Evolutionary conservation across 2,888 invertebrate genomes (phyloP), one percentile per base, ranked within the genome.

Genomic region (Gymnocheta viridis): DNA sequence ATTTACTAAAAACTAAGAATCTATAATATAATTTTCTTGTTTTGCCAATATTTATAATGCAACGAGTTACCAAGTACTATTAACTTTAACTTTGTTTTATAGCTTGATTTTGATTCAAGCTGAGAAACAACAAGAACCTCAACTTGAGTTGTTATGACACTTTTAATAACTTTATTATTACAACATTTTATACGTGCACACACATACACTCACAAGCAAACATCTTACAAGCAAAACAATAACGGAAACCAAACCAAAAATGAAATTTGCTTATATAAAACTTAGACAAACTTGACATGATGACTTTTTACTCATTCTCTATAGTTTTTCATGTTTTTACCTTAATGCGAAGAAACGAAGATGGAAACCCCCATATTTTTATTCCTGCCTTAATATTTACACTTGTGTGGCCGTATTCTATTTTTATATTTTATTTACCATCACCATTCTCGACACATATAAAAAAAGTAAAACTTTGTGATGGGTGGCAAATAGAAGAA

Each of bases 151-250:
- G 90, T 89, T 90, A 90, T 91, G 90, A 91, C 91, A 91, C 89
- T 90, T 90, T 90, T 89, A 90, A 91, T 90, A 91, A 91, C 89
- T 91, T 91, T 91, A 89, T 91, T 91, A 91, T 90, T 90, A 87
- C 89, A 89, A 81, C 47, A 73, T 69, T 89, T 89, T 88, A 88
- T 87, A 88, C 87, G 87, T 47, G 66, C 35, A 70, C 38, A 35
- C 62, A 77, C 41, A 85, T 72, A 76, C 51, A 79, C 81, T 74
- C 72, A 85, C 32, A 44, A 9, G 4, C 67, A 69, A 49, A 62
- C 62, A 49, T 35, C 58, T 76, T 27, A 56, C n/a, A 4, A 79
- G 14, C 14, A 51, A 73, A 74, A 62, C 62, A 47, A 47, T 0
- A 49, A 67, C 67, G 24, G 12, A 49, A 76, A 60, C 44, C 44